Evolutionary conservation across 2,797 vertebrate species (phyloP), one percentile per base, ranked within the genome.

Genomic region (Spinibarbus caldwelli): DNA sequence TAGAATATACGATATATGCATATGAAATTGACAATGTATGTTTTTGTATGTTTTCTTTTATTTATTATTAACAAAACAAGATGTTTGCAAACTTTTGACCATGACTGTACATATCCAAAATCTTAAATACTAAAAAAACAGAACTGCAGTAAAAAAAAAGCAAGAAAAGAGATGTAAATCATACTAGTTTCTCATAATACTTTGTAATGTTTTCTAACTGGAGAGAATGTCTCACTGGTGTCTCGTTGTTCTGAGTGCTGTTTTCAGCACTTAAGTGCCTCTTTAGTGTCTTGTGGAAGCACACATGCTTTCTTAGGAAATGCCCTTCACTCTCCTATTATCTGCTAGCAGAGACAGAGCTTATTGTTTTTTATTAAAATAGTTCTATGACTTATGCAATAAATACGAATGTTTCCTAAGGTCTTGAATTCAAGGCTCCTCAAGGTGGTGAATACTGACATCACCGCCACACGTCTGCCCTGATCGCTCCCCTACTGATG

Each of bases 361-460:
- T 64, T 83, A 76, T 68, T 85, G 86, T 66, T 26, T 86, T 62
- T 81, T 68, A 43, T 70, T 71, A 86, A 90, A 78, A 86, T 82
- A 83, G 45, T 59, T 57, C 11, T 23, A 47, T 49, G 66, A 87
- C 49, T 84, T 78, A 62, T 80, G 62, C 82, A 84, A 91, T 87
- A 88, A 89, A 90, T 86, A 85, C 15, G n/a, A 67, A 80, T 77
- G 43, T 73, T 41, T 82, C 59, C 85, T 72, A 52, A 54, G 82
- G 64, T 80, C 76, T 49, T 34, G 68, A 70, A 75, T 71, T 68
- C 26, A 71, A 75, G 82, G 72, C 78, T 83, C 82, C 78, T 82
- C 78, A 52, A 86, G 71, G 76, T 87, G 84, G 45, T 88, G n/a
- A 85, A 87, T 82, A 81, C 26, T 75, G 15, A 82, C 80, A 67